Percentiles rank a stretch among this genome's conserved stretches.
These are phyloP conservation scores for Salmo trutta DNA, from an alignment of 2,797 vertebrate genomes.

Conservation along the genomic window DNA sequence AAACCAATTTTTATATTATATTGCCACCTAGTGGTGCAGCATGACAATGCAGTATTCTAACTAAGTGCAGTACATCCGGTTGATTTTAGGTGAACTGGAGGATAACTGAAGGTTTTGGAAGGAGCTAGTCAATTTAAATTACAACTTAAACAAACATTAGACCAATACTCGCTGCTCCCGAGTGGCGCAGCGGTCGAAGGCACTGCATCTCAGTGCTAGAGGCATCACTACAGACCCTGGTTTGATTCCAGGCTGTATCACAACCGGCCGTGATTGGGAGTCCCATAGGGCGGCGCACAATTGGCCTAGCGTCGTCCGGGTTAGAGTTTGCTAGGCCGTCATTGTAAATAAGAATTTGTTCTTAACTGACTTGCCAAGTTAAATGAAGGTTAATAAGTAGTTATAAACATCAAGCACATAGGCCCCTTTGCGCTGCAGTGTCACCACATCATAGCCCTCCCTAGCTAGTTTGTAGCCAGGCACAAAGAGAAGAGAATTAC, in stretches of 20 bases:
- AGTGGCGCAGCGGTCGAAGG: too few species aligned
- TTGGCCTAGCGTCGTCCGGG: too few species aligned
- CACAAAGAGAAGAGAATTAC: neutral
- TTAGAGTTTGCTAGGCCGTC: too few species aligned
- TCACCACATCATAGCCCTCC: conserved; percentile 6
- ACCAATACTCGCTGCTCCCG: too few species aligned
- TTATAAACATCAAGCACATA: conserved; percentile 2
- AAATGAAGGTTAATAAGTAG: neutral
- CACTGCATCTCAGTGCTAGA: too few species aligned
- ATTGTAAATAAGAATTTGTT: too few species aligned
- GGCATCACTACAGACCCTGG: too few species aligned
- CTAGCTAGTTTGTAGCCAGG: conserved; percentile 2
- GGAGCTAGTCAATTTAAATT: neutral
- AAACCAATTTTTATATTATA: neutral
- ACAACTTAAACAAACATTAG: neutral
- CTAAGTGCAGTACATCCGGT: neutral
- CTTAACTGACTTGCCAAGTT: too few species aligned
- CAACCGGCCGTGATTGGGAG: too few species aligned
- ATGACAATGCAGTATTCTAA: neutral
- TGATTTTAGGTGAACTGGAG: neutral
- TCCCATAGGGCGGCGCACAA: too few species aligned
- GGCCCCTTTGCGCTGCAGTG: conserved; percentile 4
- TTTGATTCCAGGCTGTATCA: too few species aligned
- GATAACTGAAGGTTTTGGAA: neutral
- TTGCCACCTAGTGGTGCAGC: conserved; percentile 17